A percentile compares a stretch with the other conserved stretches of the same genome.
phyloP scores from a whole-genome alignment of 2,113 vertebrate genomes.

The Riparia riparia region DNA sequence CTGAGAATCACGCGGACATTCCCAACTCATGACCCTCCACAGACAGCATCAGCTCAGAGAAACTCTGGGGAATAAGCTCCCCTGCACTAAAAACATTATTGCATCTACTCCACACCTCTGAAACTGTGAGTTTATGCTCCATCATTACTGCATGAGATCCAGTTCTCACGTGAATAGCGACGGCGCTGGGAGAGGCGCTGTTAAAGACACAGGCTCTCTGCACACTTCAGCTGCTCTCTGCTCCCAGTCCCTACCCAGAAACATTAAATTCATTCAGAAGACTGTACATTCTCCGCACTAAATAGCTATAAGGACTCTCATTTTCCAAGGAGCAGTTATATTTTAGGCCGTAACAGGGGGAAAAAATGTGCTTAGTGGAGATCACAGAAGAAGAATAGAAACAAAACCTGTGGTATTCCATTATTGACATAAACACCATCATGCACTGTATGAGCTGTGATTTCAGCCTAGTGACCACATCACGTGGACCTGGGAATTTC shows the following conservation, averaged over 20 bases:
- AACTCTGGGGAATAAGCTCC: neutral
- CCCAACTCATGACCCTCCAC: neutral
- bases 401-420: neutral
- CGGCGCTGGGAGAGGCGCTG: fast-evolving
- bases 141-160: neutral
- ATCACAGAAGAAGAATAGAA: neutral
- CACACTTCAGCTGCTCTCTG: neutral
- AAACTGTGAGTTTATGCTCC: neutral
- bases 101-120: neutral
- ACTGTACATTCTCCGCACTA: neutral
- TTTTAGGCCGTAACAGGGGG: neutral
- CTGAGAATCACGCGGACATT: fast-evolving
- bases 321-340: neutral
- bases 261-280: fast-evolving
- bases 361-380: neutral
- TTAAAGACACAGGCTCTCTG: neutral
- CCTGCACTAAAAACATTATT: neutral
- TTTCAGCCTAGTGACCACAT: neutral
- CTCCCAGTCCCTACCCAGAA: neutral
- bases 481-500: neutral
- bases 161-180: fast-evolving
- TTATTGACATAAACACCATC: neutral
- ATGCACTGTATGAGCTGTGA: neutral
- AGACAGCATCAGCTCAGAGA: neutral
- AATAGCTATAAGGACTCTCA: neutral